A percentile compares a stretch with the other conserved stretches of the same genome.
Conservation (phyloP, 2,113 vertebrate species). For the Elephas maximus region DNA sequence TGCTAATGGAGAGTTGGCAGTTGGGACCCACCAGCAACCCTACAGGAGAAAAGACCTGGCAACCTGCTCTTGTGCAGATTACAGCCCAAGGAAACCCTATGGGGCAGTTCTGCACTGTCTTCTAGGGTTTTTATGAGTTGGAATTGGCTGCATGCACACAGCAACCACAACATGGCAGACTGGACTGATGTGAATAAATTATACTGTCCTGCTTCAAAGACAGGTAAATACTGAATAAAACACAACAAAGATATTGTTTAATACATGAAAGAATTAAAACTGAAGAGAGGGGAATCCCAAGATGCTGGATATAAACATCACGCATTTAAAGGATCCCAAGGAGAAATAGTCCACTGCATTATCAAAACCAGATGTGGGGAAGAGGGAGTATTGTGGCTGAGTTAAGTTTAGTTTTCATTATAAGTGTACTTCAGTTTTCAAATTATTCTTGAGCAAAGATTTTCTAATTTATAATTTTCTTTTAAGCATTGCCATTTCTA, state of each 20-base stretch:
- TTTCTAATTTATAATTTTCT: not conserved
- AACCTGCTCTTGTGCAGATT: too few species aligned
- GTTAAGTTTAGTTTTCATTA: not conserved
- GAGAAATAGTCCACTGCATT: not conserved
- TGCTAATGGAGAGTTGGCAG: too few species aligned
- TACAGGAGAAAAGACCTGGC: too few species aligned
- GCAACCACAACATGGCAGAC: too few species aligned
- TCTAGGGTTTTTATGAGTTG: too few species aligned
- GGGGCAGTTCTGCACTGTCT: too few species aligned
- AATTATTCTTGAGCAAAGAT: not conserved
- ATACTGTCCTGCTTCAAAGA: not conserved
- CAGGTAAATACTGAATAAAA: not conserved
- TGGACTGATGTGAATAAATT: not conserved
- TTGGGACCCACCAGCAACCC: too few species aligned
- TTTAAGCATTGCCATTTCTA: conserved; percentile 10
- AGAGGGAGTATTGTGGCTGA: not conserved
- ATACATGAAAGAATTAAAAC: not conserved
- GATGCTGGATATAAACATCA: not conserved
- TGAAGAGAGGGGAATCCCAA: not conserved
- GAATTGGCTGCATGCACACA: too few species aligned
- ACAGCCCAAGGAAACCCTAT: too few species aligned
- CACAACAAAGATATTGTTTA: not conserved
- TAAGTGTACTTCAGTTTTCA: not conserved
- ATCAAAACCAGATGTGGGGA: not conserved
- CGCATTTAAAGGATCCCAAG: not conserved